Base-by-base conservation (phyloP, 2,888 invertebrate species). In the Yponomeuta cagnagella region DNA sequence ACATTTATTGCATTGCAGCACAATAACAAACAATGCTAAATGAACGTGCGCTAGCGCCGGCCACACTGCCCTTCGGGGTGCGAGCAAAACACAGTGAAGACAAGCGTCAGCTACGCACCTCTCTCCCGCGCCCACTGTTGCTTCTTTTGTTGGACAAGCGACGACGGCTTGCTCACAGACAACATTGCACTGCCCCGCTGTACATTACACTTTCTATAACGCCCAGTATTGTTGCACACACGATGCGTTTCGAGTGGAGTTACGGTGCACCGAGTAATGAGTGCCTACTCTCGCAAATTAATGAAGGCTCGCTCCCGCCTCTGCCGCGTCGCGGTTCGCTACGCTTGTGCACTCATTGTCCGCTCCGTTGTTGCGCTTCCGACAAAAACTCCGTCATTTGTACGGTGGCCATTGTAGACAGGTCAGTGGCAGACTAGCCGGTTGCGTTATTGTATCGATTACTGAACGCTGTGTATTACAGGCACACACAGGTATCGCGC, bases 71-170 rank as follows among this genome's bases (percentile, higher is more conserved):
- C 52, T 58, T 58, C 52, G 15, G 52, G 15, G 12, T 58, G 52
- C 43, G 1, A 58, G 52, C 8, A 15, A 58, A 37, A 43, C 43
- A 68, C 4, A n/a, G 15, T 12, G 43, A 48, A 37, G 37, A 48
- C 68, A 48, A 23, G 68, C 68, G 43, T 58, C 52, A 43, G 71
- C 23, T 86, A 89, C 90, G 82, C 93, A 98, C 98, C 98, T 94
- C 95, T 94, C 93, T 98, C 98, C 87, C 94, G 95, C 78, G 97
- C 97, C 98, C 98, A 98, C 94, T 98, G 98, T 81, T 96, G 93
- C 86, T 96, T 95, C 90, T 98, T 98, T 90, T 96, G 95, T 93
- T 98, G 97, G 80, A 97, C 93, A 83, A 97, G 91, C 75, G 96
- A 95, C 78, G 88, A 85, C 78, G 88, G 88, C 83, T 90, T 90